These are phyloP conservation scores for Tolmerus cingulatus DNA, from an alignment of 2,888 invertebrate species.

Conservation along the genomic window DNA sequence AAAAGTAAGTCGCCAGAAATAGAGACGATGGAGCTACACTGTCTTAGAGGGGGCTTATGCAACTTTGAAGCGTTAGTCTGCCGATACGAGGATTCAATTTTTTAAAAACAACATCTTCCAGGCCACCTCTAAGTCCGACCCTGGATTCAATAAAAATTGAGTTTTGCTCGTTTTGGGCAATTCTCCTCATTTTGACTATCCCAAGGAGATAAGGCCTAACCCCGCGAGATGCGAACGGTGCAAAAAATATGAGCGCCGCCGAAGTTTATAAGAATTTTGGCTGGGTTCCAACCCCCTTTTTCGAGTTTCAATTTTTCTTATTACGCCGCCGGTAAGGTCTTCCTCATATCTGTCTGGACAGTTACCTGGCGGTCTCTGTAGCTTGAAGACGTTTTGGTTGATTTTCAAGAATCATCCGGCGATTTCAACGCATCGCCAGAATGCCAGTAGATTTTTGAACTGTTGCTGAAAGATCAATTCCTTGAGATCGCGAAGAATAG, in stretches of 20 bases:
- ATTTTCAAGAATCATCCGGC: not conserved
- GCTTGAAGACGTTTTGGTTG: not conserved
- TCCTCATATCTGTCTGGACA: constrained; percentile 38
- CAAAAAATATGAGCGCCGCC: constrained; percentile 40
- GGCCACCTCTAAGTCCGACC: not conserved
- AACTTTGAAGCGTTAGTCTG: not conserved
- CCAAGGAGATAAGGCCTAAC: constrained; percentile 20
- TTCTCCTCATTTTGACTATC: constrained; percentile 22
- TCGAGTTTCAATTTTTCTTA: constrained; percentile 40
- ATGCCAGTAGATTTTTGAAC: constrained; percentile 37
- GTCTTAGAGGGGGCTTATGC: not conserved
- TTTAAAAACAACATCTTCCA: not conserved
- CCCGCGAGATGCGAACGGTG: not conserved
- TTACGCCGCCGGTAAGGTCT: constrained; percentile 40
- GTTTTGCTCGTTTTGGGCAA: not conserved
- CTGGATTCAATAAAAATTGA: constrained; percentile 35
- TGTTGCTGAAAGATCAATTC: constrained; percentile 41
- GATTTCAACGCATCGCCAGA: constrained; percentile 32
- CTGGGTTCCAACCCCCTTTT: constrained; percentile 40
- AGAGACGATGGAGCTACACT: not conserved
- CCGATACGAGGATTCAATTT: not conserved
- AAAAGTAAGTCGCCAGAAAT: not conserved
- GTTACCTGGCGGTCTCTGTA: constrained; percentile 33
- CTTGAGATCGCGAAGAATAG: constrained; percentile 25
- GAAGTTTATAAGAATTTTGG: constrained; percentile 40